Base-by-base conservation (phyloP, 2,888 invertebrate species). In the Ennomos erosarius region DNA sequence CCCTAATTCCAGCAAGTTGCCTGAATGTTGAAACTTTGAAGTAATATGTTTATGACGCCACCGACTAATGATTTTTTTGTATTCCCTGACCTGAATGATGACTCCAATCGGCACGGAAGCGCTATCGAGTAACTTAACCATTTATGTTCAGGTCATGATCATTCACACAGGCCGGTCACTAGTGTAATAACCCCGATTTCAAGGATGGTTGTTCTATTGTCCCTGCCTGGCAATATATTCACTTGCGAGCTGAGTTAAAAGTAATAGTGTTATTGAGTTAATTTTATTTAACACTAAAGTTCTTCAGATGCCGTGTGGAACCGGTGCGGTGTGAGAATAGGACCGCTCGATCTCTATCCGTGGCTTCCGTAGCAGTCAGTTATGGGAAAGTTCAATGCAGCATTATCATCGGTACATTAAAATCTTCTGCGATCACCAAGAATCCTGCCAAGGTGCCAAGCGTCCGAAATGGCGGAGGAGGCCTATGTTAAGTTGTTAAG, bases 111-210 rank as follows among this genome's bases (percentile, higher is more conserved):
- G 45, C 47, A 34, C 40, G 11, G 26, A 0, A 6, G 6, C 26
- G 26, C 26, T 38, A 12, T 49, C 50, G 48, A 47, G 44, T 39
- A 48, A 51, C 51, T 33, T 62, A 50, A 16, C 11, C 40, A 54
- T 63, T 56, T 37, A 26, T 35, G 10, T 46, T 40, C 48, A 49
- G 44, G 45, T 37, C 44, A 59, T 48, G 49, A 54, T 40, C 59
- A 59, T 59, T 54, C 72, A 69, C 67, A 77, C 71, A 77, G 71
- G 64, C 69, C 73, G 73, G 64, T 69, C 65, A 65, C 65, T 67
- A 68, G 70, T 72, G 68, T 70, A 65, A 67, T 67, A 61, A 61
- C 60, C 60, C 42, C 51, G 47, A 43, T 62, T 62, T 61, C 59
- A 59, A 57, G 57, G 51, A 62, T 63, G 58, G 46, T 42, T 59